Percentiles rank a stretch among this genome's conserved stretches.
Evolutionary conservation across 2,888 invertebrate species (phyloP).

Genomic region (Perdita meconis): DNA sequence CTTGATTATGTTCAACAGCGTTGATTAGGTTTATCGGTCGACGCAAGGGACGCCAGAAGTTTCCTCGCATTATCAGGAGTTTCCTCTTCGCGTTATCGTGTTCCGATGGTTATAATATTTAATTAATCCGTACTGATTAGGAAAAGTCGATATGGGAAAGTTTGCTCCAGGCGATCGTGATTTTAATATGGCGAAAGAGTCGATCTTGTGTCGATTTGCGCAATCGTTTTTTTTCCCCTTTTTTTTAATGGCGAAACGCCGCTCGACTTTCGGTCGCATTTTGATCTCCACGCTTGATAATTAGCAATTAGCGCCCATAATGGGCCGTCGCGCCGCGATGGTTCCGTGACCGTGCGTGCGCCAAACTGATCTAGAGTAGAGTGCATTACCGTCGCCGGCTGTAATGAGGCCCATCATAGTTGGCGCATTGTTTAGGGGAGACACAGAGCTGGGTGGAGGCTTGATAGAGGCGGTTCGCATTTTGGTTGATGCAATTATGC

Average conservation of each 20-base stretch:
- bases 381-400: conserved; percentile 15
- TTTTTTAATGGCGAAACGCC: too few relatives aligned
- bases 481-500: too few relatives aligned
- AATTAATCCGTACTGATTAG: too few relatives aligned
- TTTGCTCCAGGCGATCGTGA: too few relatives aligned
- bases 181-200: too few relatives aligned
- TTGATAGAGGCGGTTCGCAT: too few relatives aligned
- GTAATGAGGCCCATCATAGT: conserved; percentile 16
- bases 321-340: conserved; percentile 15
- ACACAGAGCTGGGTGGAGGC: too few relatives aligned
- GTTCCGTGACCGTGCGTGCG: conserved; percentile 9
- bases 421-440: conserved; percentile 10
- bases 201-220: too few relatives aligned
- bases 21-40: conserved; percentile 42
- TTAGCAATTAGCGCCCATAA: conserved; percentile 47
- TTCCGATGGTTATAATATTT: too few relatives aligned
- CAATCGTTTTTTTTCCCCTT: too few relatives aligned
- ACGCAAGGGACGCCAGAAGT: conserved; percentile 26
- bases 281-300: conserved; percentile 35
- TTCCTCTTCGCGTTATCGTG: background rate
- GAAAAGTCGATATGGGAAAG: too few relatives aligned
- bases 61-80: background rate
- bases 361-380: conserved; percentile 17
- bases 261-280: conserved; percentile 16
- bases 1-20: conserved; percentile 42